A percentile compares a stretch with the other conserved stretches of the same genome.
These are phyloP conservation scores for Otocyon megalotis DNA, from an alignment of 2,113 vertebrate genomes.

Conservation along the genomic window DNA sequence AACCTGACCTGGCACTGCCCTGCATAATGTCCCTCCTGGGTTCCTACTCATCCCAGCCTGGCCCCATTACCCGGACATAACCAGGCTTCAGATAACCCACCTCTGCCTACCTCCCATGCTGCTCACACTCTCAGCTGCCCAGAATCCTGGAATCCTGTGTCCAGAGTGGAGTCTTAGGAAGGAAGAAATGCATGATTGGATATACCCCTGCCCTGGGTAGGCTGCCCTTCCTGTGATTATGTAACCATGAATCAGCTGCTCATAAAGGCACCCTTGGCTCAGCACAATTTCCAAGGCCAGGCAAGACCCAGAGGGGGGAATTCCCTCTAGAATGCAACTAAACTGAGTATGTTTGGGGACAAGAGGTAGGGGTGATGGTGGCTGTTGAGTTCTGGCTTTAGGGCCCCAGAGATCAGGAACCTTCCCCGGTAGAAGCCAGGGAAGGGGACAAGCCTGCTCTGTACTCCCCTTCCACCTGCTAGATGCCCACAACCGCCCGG, in stretches of 20 bases:
- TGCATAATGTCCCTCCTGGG: neutral
- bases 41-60: fast-evolving
- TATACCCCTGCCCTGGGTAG: neutral
- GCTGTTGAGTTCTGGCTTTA: neutral
- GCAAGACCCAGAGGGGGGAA: neutral
- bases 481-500: neutral
- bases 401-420: neutral
- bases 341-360: neutral
- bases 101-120: neutral
- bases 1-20: neutral
- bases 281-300: neutral
- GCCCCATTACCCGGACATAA: neutral
- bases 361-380: fast-evolving
- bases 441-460: neutral
- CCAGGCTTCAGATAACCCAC: neutral
- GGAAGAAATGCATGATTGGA: neutral
- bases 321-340: neutral
- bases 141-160: neutral
- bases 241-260: neutral
- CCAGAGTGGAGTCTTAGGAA: neutral
- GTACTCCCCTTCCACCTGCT: neutral
- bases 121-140: neutral
- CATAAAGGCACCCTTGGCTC: neutral
- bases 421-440: neutral
- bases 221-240: neutral